Evolutionary conservation across 92 coral and sea anemone species (phyloP), one percentile per base, ranked within the genome.

Genomic region (Zoanthus gigantus): DNA sequence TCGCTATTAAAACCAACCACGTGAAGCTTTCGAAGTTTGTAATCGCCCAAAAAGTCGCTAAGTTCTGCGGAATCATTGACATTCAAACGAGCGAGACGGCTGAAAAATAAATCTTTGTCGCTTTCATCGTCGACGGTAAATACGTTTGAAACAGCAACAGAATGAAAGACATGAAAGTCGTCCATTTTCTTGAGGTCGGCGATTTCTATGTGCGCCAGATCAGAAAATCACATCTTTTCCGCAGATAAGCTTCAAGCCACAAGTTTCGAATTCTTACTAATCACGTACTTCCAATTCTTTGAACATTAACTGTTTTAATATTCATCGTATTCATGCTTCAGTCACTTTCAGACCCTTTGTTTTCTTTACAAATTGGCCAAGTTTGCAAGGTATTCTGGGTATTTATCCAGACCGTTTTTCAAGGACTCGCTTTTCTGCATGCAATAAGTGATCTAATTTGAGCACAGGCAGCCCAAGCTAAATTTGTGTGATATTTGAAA

Each of bases 1-100:
- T 89, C 98, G 47, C 98, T 92, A 77, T 90, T 93, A 31, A 95
- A 81, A 17, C 96, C 98, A 57, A 88, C 79, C 1, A 95, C 90
- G 6, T 91, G 89, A 18, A 95, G 87, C 77, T 93, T 93, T 61
- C 96, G 93, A 76, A 90, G 92, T 79, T 95, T 95, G 84, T 91
- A 95, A 72, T 91, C 94, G 34, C 88, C 90, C 65, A 95, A 71
- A 86, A 95, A 95, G 10, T 87, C 48, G 31, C 87, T 58, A 34
- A 95, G 79, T 30, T 86, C 88, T 30, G 86, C 65, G 50, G 67
- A 37, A 69, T 89, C 91, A 89, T 93, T 95, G 73, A 93, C 98
- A 85, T 95, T 83, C 72, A 95, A 87, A 80, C 92, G 87, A n/a
- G 87, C 85, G 1, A 95, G 93, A 7, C 96, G 95, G 69, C 86